A percentile compares a stretch with the other conserved stretches of the same genome.
These are phyloP conservation scores for Engystomops pustulosus DNA, from an alignment of 2,113 vertebrate genomes.

Conservation along the genomic window DNA sequence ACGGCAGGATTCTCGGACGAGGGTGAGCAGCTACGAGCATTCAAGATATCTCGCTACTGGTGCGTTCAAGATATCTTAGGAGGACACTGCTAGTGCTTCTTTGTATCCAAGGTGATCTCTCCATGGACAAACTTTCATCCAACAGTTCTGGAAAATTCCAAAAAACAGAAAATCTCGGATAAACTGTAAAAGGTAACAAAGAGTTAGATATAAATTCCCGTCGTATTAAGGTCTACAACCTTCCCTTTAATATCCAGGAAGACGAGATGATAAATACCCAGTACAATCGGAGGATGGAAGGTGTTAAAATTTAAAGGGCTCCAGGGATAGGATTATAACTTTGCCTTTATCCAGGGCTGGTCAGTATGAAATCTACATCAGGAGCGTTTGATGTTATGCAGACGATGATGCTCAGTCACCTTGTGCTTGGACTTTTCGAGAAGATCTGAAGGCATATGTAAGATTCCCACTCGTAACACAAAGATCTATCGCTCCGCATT, in stretches of 20 bases:
- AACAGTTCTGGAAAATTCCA: no score
- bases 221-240: background rate
- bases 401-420: background rate
- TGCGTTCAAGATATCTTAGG: no score
- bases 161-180: no score
- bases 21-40: no score
- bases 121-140: no score
- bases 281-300: background rate
- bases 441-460: background rate
- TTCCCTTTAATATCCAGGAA: background rate
- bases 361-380: background rate
- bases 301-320: background rate
- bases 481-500: conserved; percentile 15
- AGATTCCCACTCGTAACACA: conserved; percentile 22
- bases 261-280: background rate
- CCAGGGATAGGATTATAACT: background rate
- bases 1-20: no score
- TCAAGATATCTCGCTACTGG: no score
- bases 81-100: no score
- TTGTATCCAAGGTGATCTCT: no score
- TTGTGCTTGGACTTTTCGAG: background rate
- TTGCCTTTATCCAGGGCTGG: background rate
- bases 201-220: background rate
- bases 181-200: no score
- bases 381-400: background rate